These are phyloP conservation scores for Parotia lawesii DNA, from an alignment of 2,113 vertebrate species.

Conservation along the genomic window DNA sequence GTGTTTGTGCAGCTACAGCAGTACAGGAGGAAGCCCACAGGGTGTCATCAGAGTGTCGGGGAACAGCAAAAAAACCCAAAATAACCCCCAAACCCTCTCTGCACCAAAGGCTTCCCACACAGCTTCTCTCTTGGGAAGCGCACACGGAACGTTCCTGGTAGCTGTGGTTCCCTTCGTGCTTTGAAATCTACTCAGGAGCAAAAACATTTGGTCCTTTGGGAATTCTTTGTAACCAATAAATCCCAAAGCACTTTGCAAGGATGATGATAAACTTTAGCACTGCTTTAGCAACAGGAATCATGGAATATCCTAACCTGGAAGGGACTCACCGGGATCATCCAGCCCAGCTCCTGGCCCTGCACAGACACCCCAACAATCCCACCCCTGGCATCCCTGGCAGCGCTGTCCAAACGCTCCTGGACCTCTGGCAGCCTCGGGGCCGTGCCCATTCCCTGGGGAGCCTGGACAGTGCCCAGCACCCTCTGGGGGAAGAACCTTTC, in stretches of 20 bases:
- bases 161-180: background rate
- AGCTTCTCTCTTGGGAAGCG: background rate
- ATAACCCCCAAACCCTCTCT: background rate
- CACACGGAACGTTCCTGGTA: rapidly evolving
- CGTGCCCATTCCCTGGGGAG: background rate
- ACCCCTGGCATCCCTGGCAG: background rate
- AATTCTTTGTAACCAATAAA: background rate
- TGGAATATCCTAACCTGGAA: background rate
- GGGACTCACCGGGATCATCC: background rate
- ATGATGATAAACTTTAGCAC: background rate
- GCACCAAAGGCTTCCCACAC: background rate
- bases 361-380: rapidly evolving
- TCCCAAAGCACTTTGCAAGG: background rate
- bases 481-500: background rate
- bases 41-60: slow-evolving; percentile 3
- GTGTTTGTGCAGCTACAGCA: background rate
- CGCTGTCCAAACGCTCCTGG: rapidly evolving
- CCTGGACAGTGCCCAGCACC: background rate
- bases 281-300: background rate
- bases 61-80: background rate
- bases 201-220: background rate
- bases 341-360: rapidly evolving
- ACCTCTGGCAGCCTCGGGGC: background rate
- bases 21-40: slow-evolving; percentile 5
- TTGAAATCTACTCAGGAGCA: background rate